Percentiles rank a stretch among this genome's conserved stretches.
Evolutionary conservation across 2,888 invertebrate genomes (phyloP).

Genomic region (Liodrosophila aerea): DNA sequence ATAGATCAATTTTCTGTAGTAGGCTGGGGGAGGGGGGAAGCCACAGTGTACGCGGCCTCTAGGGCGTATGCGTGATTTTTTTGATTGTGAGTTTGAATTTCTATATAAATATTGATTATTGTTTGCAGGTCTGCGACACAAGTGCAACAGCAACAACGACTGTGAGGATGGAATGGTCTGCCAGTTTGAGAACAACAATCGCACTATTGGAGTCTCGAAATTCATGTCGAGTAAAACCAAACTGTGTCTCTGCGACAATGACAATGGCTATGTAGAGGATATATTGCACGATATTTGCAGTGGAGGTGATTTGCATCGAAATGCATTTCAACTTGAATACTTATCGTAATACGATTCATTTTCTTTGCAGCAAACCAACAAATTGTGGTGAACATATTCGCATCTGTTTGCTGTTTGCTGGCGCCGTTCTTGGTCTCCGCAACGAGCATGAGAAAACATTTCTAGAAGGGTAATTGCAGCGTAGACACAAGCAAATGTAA

Average conservation of each 20-base stretch:
- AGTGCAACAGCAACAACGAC: constrained; percentile 85
- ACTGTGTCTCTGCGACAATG: constrained; percentile 85
- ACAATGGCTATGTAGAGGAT: constrained; percentile 86
- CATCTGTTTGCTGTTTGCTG: constrained; percentile 68
- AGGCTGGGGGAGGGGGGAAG: no score
- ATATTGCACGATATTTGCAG: constrained; percentile 85
- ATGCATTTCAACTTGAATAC: not conserved
- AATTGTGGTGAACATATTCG: constrained; percentile 64
- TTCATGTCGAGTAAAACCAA: constrained; percentile 83
- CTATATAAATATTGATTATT: not conserved
- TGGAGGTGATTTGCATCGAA: constrained; percentile 79
- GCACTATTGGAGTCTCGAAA: constrained; percentile 81
- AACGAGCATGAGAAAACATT: constrained; percentile 63
- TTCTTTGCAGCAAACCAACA: constrained; percentile 65
- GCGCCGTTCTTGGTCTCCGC: constrained; percentile 72
- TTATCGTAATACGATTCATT: not conserved
- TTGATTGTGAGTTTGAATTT: no score
- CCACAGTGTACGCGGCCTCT: no score
- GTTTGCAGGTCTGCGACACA: constrained; percentile 82
- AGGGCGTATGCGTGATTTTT: no score
- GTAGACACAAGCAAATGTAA: constrained; percentile 24
- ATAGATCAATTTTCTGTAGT: no score
- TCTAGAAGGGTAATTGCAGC: constrained; percentile 59
- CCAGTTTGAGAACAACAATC: constrained; percentile 84
- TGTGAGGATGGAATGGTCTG: constrained; percentile 87